These are phyloP conservation scores for Amblyopsis hoosieri DNA, from an alignment of 2,797 vertebrate genomes.

Conservation along the genomic window DNA sequence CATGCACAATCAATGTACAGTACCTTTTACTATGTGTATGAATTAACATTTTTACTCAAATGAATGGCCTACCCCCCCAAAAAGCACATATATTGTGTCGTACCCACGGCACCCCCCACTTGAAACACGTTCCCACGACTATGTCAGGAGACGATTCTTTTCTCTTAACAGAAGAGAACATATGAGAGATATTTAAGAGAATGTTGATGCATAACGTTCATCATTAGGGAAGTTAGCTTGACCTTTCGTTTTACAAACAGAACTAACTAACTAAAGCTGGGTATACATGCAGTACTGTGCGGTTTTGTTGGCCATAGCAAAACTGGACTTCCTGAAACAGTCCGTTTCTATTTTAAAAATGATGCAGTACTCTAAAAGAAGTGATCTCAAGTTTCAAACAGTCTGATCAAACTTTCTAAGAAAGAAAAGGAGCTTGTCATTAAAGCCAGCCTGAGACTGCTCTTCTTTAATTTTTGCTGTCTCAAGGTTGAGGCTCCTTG, in stretches of 20 bases:
- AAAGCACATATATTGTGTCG: too few relatives aligned
- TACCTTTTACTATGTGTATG: too few relatives aligned
- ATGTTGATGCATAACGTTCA: too few relatives aligned
- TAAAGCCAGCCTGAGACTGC: constrained; percentile 1
- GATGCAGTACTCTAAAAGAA: background rate
- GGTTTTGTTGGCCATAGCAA: background rate
- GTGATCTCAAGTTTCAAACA: constrained; percentile 5
- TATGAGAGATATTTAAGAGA: too few relatives aligned
- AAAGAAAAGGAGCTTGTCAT: background rate
- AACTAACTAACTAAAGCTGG: background rate
- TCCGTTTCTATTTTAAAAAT: constrained; percentile 23
- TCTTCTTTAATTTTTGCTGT: background rate
- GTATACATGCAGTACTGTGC: background rate
- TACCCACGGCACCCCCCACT: too few relatives aligned
- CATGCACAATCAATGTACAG: too few relatives aligned
- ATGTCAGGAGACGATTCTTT: too few relatives aligned
- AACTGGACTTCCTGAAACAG: constrained; percentile 10
- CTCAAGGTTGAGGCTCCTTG: constrained; percentile 11
- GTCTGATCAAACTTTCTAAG: constrained; percentile 4
- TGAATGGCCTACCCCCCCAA: too few relatives aligned
- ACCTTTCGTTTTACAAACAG: background rate
- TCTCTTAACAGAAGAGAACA: too few relatives aligned
- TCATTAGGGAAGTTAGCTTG: constrained; percentile 26
- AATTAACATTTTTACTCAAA: too few relatives aligned
- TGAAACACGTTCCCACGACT: too few relatives aligned